Conservation (phyloP, 2,888 invertebrate species). For the Metellina segmentata region DNA sequence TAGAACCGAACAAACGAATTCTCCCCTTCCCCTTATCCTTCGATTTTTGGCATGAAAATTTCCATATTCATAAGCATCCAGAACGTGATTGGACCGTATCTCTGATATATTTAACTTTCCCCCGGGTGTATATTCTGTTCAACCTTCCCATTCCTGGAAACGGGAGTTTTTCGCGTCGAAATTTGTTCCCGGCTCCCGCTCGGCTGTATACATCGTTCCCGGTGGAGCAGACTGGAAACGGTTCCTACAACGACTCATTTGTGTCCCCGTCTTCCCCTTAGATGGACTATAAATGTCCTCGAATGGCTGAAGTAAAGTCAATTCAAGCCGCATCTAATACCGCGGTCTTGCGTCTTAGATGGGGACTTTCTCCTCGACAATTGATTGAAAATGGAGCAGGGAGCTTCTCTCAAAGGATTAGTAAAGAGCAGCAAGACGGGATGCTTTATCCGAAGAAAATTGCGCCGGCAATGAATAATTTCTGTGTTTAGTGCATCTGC, state of each 20-base stretch:
- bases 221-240: conserved; percentile 34
- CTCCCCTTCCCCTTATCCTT: too few relatives aligned
- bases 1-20: too few relatives aligned
- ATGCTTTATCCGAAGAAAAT: background rate
- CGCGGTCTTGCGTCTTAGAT: conserved; percentile 39
- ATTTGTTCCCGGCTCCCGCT: background rate
- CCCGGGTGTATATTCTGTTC: too few relatives aligned
- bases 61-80: too few relatives aligned
- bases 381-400: conserved; percentile 47
- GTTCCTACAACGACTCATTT: conserved; percentile 53
- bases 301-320: conserved; percentile 38
- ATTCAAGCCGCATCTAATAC: conserved; percentile 40
- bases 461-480: background rate
- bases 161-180: background rate
- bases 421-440: background rate
- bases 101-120: too few relatives aligned
- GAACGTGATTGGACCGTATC: too few relatives aligned
- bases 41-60: too few relatives aligned
- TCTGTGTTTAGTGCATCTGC: background rate
- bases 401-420: conserved; percentile 18
- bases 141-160: too few relatives aligned
- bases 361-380: conserved; percentile 19
- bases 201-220: conserved; percentile 40
- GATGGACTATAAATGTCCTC: conserved; percentile 46
- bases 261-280: conserved; percentile 19